Base-by-base conservation (phyloP, 2,797 vertebrate genomes). In the Poeciliopsis turneri region DNA sequence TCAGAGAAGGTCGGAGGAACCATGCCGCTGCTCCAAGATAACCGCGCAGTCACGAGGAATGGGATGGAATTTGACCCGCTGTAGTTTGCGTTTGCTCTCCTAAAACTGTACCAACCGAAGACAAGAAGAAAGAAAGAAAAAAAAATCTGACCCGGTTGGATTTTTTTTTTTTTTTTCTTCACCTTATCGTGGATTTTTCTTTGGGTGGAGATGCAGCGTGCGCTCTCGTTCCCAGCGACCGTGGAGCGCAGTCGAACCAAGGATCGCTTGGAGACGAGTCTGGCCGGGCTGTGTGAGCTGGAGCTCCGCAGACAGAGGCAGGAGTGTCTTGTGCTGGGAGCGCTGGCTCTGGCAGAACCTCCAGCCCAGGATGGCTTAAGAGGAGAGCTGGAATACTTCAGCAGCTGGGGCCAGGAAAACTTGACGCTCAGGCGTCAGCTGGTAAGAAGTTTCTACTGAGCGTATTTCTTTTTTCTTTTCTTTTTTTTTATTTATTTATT, bases 271-370 rank as follows among this genome's bases (percentile, higher is more conserved):
- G 96, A 97, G 89, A 96, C 96, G 73, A 96, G 96, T 91, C 90
- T 98, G 92, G 93, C 96, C 85, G 97, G 96, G 36, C 92, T 97
- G 83, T 97, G 96, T 72, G 97, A 97, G 90, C 95, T 98, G 91
- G 96, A 97, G 84, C 92, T 96, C 82, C 95, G 97, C 84, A 96
- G 96, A 84, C 96, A 97, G 92, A 92, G 96, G 74, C 97, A 98
- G 93, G 96, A 97, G 89, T 95, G 95, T 39, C 95, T 97, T 84
- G 97, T 98, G 77, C 94, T 96, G 82, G 94, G 95, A 71, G 97
- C 97, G 46, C 93, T 98, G 90, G 95, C 95, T 76, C 90, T 96
- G 57, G 96, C 91, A 73, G 92, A 92, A 83, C 89, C 90, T 28
- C 85, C 76, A 84, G 55, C 77, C 80, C 92, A 88, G 86, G 86